A percentile compares a stretch with the other conserved stretches of the same genome.
Conservation (phyloP, 2,797 vertebrate genomes). For the Lutjanus argentimaculatus region DNA sequence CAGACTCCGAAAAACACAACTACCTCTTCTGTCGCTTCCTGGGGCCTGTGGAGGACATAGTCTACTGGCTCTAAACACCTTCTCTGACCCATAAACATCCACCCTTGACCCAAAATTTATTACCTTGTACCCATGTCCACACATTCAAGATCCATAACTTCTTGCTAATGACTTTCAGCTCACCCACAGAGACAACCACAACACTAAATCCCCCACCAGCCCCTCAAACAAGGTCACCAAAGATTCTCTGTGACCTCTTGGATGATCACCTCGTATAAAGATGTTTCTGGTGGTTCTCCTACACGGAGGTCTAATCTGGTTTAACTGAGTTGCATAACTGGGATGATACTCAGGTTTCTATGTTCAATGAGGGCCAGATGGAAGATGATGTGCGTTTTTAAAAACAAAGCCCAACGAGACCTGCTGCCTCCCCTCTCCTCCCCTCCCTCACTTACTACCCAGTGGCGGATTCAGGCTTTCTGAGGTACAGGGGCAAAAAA, state of each 20-base stretch:
- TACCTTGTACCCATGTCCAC: conserved; percentile 31
- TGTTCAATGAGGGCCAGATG: conserved; percentile 79
- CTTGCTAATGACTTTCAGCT: conserved; percentile 50
- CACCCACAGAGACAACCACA: conserved; percentile 44
- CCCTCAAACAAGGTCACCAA: conserved; percentile 4
- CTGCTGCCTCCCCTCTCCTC: background rate
- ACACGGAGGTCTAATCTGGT: conserved; percentile 66
- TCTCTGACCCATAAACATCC: conserved; percentile 58
- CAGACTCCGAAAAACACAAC: conserved; percentile 73
- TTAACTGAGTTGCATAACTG: conserved; percentile 78
- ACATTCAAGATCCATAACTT: conserved; percentile 25
- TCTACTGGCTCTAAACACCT: conserved; percentile 36
- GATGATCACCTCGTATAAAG: conserved; percentile 50
- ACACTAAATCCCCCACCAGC: conserved; percentile 35
- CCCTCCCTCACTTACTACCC: conserved; percentile 23
- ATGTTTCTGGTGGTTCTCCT: conserved; percentile 55
- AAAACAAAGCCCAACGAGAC: conserved; percentile 62
- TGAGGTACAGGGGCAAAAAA: too few relatives aligned
- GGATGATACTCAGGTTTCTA: conserved; percentile 74
- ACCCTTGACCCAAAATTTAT: conserved; percentile 50
- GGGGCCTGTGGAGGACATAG: conserved; percentile 41
- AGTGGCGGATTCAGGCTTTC: too few relatives aligned
- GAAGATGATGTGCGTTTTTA: conserved; percentile 70
- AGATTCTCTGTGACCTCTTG: conserved; percentile 30
- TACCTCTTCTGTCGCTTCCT: conserved; percentile 65